Percentiles rank a stretch among this genome's conserved stretches.
These are phyloP conservation scores for Argentina silus DNA, from an alignment of 2,797 vertebrate species.

Conservation along the genomic window DNA sequence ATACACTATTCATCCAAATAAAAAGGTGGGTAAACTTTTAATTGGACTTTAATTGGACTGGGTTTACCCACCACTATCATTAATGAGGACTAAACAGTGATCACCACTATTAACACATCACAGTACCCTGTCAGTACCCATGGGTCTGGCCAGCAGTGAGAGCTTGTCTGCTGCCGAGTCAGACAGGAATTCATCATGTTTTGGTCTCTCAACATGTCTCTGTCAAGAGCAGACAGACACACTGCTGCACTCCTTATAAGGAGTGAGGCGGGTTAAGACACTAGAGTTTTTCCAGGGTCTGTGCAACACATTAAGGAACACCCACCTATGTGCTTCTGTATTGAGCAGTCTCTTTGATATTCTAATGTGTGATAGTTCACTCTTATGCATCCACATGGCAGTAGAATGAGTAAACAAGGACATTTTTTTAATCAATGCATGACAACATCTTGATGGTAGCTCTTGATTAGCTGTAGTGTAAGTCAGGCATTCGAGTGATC, in stretches of 20 bases:
- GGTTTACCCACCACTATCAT: too few relatives aligned
- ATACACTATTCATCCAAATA: too few relatives aligned
- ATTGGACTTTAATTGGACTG: too few relatives aligned
- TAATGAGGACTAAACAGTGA: neutral
- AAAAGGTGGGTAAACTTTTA: too few relatives aligned
- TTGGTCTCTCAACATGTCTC: conserved; percentile 42
- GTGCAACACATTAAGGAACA: conserved; percentile 50
- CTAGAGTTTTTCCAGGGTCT: conserved; percentile 29
- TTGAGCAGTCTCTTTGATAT: conserved; percentile 13
- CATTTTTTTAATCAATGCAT: too few relatives aligned
- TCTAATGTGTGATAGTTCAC: neutral
- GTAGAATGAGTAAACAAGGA: too few relatives aligned
- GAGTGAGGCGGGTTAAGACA: conserved; percentile 58
- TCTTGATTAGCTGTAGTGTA: too few relatives aligned
- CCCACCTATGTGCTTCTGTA: conserved; percentile 29
- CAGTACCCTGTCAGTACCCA: too few relatives aligned
- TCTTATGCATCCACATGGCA: neutral
- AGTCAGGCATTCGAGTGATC: too few relatives aligned
- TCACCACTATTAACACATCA: too few relatives aligned
- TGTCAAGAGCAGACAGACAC: conserved; percentile 39
- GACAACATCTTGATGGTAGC: too few relatives aligned
- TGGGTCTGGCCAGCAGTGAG: neutral
- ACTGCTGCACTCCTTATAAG: conserved; percentile 49
- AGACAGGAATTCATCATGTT: conserved; percentile 58
- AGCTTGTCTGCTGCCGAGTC: conserved; percentile 49